Percentiles rank a stretch among this genome's conserved stretches.
Evolutionary conservation across 2,888 invertebrate genomes (phyloP).

Genomic region (Willowsia nigromaculata): DNA sequence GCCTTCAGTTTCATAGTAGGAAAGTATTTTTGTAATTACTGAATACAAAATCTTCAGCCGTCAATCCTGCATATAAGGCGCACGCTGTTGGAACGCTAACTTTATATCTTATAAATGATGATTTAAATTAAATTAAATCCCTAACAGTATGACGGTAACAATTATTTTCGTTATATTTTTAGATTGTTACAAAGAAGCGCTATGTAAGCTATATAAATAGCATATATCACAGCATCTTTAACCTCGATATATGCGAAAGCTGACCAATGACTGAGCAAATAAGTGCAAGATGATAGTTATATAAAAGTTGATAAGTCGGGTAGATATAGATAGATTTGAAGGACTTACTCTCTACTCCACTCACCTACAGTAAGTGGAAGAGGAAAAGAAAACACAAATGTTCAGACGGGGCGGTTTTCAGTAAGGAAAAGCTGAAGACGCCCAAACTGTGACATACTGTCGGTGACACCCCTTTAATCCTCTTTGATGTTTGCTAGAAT

Average conservation of each 20-base stretch:
- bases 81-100: too few relatives aligned
- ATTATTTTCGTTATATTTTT: too few relatives aligned
- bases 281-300: neutral
- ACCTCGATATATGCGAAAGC: neutral
- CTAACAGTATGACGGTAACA: too few relatives aligned
- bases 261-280: slow-evolving; percentile 24
- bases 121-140: too few relatives aligned
- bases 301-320: slow-evolving; percentile 13
- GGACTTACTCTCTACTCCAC: slow-evolving; percentile 17
- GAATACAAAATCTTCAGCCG: too few relatives aligned
- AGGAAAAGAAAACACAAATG: neutral
- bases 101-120: too few relatives aligned
- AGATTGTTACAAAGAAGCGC: too few relatives aligned
- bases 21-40: too few relatives aligned
- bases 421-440: slow-evolving; percentile 72
- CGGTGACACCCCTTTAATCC: slow-evolving; percentile 77
- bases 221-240: neutral
- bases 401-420: slow-evolving; percentile 72
- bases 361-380: neutral
- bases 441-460: slow-evolving; percentile 78
- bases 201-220: too few relatives aligned
- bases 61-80: too few relatives aligned
- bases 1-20: too few relatives aligned
- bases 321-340: slow-evolving; percentile 39
- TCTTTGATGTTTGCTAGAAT: slow-evolving; percentile 32